A percentile compares a stretch with the other conserved stretches of the same genome.
Conservation (phyloP, 2,797 vertebrate species). For the Sebastes miniatus region DNA sequence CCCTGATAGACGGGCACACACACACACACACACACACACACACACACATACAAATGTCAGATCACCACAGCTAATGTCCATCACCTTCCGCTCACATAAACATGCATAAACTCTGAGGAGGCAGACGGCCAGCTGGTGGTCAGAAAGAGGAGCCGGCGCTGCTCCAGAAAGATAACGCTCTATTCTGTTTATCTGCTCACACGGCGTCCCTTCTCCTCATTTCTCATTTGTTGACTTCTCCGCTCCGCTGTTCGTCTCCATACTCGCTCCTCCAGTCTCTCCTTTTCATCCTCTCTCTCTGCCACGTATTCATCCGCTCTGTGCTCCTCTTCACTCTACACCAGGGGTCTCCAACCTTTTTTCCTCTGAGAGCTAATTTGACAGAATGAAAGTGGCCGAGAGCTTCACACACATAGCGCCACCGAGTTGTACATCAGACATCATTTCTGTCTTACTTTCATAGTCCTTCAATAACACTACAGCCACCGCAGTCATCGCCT, state of each 20-base stretch:
- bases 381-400: too few species aligned
- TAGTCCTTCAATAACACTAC: rapidly evolving
- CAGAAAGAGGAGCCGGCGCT: constrained; percentile 21
- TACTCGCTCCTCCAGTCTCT: not conserved
- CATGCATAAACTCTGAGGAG: constrained; percentile 24
- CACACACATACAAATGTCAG: constrained; percentile 52
- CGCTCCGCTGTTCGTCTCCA: not conserved
- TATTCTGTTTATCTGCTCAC: constrained; percentile 20
- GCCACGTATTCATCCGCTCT: not conserved
- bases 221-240: not conserved
- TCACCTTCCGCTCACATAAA: constrained; percentile 35
- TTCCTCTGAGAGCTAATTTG: too few species aligned
- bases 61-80: constrained; percentile 36
- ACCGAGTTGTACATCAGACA: too few species aligned
- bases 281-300: not conserved
- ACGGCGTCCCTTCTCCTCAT: not conserved
- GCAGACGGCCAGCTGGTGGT: constrained; percentile 53
- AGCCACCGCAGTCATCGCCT: too few species aligned
- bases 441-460: too few species aligned
- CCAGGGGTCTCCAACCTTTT: too few species aligned
- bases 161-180: constrained; percentile 39
- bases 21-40: not conserved
- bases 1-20: not conserved
- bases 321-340: not conserved
- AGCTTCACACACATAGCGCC: too few species aligned